These are phyloP conservation scores for Archips crataeganus DNA, from an alignment of 2,888 invertebrate species.

Conservation along the genomic window DNA sequence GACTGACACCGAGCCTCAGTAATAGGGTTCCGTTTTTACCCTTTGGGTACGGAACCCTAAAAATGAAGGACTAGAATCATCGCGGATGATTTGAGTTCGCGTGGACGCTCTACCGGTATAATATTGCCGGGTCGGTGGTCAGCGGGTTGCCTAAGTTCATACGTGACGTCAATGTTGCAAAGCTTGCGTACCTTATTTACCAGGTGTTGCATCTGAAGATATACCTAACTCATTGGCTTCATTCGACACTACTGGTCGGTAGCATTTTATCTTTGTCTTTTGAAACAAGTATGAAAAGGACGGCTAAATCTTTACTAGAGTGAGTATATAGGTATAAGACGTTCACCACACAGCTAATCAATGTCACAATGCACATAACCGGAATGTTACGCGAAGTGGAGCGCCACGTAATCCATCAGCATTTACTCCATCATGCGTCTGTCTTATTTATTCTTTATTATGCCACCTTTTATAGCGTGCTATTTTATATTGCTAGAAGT, in stretches of 20 bases:
- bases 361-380: conserved; percentile 52
- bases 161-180: no score
- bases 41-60: no score
- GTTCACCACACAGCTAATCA: conserved; percentile 42
- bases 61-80: not conserved
- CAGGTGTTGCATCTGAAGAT: no score
- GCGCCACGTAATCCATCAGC: conserved; percentile 34
- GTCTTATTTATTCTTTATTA: conserved; percentile 34
- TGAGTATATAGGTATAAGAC: conserved; percentile 5
- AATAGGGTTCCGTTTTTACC: no score
- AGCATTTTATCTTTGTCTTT: not conserved
- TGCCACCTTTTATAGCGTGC: not conserved
- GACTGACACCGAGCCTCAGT: no score
- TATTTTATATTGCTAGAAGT: not conserved
- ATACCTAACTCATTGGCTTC: no score
- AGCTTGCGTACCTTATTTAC: no score
- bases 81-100: not conserved
- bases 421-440: conserved; percentile 33
- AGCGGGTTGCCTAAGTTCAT: no score
- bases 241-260: not conserved
- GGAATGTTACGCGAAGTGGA: conserved; percentile 48
- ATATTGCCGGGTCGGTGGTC: not conserved
- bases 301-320: not conserved
- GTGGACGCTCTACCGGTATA: not conserved
- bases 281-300: not conserved